A percentile compares a stretch with the other conserved stretches of the same genome.
phyloP scores from a whole-genome alignment of 2,888 invertebrate genomes.

The Nesidiocoris tenuis region DNA sequence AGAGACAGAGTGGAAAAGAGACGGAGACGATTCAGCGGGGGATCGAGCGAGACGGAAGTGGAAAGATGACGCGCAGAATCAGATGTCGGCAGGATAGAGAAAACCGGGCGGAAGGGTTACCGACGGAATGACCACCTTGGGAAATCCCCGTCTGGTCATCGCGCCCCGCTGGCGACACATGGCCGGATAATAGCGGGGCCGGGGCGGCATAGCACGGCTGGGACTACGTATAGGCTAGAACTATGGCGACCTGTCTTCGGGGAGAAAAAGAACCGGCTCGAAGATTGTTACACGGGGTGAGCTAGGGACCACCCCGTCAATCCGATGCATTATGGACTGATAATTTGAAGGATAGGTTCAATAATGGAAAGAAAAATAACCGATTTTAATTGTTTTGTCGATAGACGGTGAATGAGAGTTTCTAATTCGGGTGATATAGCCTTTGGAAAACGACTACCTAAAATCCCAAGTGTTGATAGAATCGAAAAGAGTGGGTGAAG shows the following conservation, averaged over 20 bases:
- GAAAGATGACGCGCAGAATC: neutral
- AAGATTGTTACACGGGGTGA: too few species aligned
- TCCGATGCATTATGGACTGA: too few species aligned
- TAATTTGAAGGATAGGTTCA: too few species aligned
- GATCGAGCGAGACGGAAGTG: neutral
- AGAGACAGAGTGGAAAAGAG: neutral
- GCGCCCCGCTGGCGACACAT: neutral
- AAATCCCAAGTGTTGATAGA: too few species aligned
- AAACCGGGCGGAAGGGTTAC: neutral
- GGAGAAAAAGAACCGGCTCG: neutral
- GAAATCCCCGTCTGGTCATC: conserved; percentile 28
- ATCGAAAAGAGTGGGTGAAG: too few species aligned
- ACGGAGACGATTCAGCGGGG: neutral
- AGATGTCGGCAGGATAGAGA: neutral
- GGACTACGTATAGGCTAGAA: too few species aligned
- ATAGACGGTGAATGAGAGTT: too few species aligned
- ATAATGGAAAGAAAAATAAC: too few species aligned
- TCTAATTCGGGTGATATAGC: too few species aligned
- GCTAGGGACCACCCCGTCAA: too few species aligned
- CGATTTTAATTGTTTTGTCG: too few species aligned
- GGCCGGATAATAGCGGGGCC: neutral
- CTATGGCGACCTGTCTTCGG: neutral
- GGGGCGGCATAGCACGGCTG: neutral
- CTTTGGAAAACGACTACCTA: too few species aligned
- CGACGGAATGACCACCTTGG: conserved; percentile 13